Evolutionary conservation across 2,888 invertebrate genomes (phyloP), one percentile per base, ranked within the genome.

Genomic region (Phengaris alcon): DNA sequence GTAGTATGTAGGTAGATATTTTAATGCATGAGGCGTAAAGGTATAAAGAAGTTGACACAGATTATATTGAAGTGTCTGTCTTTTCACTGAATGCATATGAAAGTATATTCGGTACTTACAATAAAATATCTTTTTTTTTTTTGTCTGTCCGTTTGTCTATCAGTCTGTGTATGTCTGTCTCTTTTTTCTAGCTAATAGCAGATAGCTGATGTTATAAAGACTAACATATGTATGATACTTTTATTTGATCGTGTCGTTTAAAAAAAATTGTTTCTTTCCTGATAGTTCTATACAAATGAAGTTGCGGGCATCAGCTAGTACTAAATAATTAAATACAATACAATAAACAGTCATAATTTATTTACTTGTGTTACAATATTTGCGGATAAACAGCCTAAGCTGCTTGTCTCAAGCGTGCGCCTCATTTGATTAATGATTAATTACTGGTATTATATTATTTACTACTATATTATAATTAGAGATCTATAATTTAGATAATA

Each of bases 301-400:
- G 22, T 22, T 22, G 22, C 22, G 22, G 22, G 22, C 22, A 22
- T 22, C 22, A 22, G 22, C 22, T 22, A 22, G 22, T 22, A 22
- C 22, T 8, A 6, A 35, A 35, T n/a, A 55, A 55, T 12, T 46
- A 46, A 46, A 12, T 68, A 46, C 44, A 44, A 44, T 68, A 46
- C n/a, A 46, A 44, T 46, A 68, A 68, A 13, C 6, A 68, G 48
- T 46, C 48, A 10, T 35, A 46, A 69, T 69, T 69, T 69, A 48
- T 48, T 48, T 69, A 48, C 48, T 48, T n/a, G 48, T 48, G n/a
- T 69, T 15, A 59, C 59, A 69, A 69, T 69, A 69, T 69, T n/a
- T 69, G 68, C 48, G 15, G 48, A n/a, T 48, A 69, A 48, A 69
- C 69, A 48, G 48, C 48, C 48, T 48, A n/a, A 69, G 8, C 69